These are phyloP conservation scores for Catostomus latipinnis DNA, from an alignment of 2,797 vertebrate genomes.

Conservation along the genomic window DNA sequence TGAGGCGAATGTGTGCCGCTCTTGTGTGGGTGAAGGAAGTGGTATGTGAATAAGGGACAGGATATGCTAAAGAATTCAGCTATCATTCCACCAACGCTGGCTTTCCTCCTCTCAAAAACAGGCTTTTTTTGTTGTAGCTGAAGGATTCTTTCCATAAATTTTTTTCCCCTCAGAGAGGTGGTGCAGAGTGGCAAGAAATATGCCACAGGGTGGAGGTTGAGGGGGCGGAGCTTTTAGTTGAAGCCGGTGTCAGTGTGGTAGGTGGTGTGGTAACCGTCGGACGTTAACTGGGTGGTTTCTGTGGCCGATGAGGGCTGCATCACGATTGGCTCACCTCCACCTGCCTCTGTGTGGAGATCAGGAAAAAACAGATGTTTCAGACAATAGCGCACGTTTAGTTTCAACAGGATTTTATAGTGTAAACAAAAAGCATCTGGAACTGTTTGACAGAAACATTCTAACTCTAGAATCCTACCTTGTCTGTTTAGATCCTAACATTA, in stretches of 20 bases:
- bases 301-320: conserved; percentile 92
- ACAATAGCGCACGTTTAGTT: too few species aligned
- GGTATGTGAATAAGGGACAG: conserved; percentile 35
- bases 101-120: conserved; percentile 69
- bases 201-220: conserved; percentile 39
- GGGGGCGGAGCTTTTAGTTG: conserved; percentile 80
- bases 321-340: conserved; percentile 85
- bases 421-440: neutral
- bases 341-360: conserved; percentile 70
- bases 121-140: conserved; percentile 59
- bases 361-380: too few species aligned
- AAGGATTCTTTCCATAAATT: conserved; percentile 75
- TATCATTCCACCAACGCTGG: conserved; percentile 73
- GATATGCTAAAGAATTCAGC: conserved; percentile 68
- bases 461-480: neutral
- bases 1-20: conserved; percentile 59
- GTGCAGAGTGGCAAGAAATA: conserved; percentile 35
- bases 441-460: too few species aligned
- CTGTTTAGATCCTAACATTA: neutral
- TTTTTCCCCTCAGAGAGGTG: conserved; percentile 61
- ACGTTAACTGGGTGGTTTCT: conserved; percentile 97
- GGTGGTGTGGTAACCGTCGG: conserved; percentile 90
- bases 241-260: conserved; percentile 95
- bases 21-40: conserved; percentile 25
- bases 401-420: neutral